phyloP scores from a whole-genome alignment of 2,888 invertebrate genomes.

The Drosophila kokeensis region DNA sequence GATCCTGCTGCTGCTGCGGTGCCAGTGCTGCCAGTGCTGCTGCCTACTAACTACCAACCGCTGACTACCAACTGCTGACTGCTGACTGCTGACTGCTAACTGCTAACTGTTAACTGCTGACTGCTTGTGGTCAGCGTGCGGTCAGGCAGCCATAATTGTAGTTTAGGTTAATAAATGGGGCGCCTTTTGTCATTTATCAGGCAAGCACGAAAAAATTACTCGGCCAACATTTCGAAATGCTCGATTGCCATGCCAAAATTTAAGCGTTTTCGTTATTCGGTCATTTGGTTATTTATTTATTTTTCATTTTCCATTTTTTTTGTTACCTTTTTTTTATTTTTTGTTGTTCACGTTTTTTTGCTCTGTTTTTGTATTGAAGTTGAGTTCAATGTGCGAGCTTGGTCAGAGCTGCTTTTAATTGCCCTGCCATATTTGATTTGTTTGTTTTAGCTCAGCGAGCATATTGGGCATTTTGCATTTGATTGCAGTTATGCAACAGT shows the following conservation, averaged over 20 bases:
- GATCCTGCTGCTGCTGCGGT: slow-evolving; percentile 1
- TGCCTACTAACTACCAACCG: background rate
- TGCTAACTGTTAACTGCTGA: slow-evolving; percentile 2
- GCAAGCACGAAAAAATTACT: slow-evolving; percentile 32
- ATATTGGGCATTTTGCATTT: slow-evolving; percentile 1
- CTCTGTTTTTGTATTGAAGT: slow-evolving; percentile 26
- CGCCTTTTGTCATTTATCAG: slow-evolving; percentile 60
- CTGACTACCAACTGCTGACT: slow-evolving; percentile 3
- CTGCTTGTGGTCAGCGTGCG: slow-evolving; percentile 46
- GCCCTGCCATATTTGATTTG: slow-evolving; percentile 72
- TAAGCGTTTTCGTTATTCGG: slow-evolving; percentile 32
- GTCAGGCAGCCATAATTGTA: slow-evolving; percentile 57
- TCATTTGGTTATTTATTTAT: slow-evolving; percentile 12
- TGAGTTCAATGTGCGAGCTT: slow-evolving; percentile 3
- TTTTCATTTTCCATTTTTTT: background rate
- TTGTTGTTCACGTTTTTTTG: background rate
- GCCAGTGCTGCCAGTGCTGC: slow-evolving; percentile 3
- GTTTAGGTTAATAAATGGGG: slow-evolving; percentile 59
- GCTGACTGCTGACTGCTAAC: slow-evolving; percentile 10
- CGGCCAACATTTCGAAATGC: slow-evolving; percentile 46
- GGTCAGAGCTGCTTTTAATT: slow-evolving; percentile 63
- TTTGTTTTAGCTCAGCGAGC: slow-evolving; percentile 14
- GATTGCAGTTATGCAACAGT: background rate
- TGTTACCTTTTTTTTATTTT: slow-evolving; percentile 19
- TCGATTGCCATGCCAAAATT: slow-evolving; percentile 42